Percentiles rank a stretch among this genome's conserved stretches.
phyloP scores from a whole-genome alignment of 1,140 invertebrate species.

The Danaus plexippus region DNA sequence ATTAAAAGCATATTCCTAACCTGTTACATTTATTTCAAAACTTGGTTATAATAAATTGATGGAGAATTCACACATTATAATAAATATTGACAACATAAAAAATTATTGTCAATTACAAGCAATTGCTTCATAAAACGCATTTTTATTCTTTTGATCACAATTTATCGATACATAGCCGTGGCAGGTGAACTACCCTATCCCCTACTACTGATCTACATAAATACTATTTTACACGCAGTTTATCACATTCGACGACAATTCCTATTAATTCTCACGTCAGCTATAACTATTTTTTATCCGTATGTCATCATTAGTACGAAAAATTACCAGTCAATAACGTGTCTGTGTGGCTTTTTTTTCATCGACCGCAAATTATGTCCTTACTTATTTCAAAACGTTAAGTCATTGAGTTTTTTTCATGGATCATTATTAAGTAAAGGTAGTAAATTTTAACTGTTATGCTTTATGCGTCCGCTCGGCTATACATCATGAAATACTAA shows the following conservation, averaged over 20 bases:
- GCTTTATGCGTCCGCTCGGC: too few relatives aligned
- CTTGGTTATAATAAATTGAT: slow-evolving; percentile 3
- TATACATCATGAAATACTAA: too few relatives aligned
- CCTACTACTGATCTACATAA: slow-evolving; percentile 8
- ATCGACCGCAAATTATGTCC: slow-evolving; percentile 32
- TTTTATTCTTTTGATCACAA: slow-evolving; percentile 6
- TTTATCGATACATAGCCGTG: slow-evolving; percentile 5
- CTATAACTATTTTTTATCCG: slow-evolving; percentile 42
- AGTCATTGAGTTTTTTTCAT: slow-evolving; percentile 35
- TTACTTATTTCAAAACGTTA: slow-evolving; percentile 32
- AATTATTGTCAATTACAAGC: background rate
- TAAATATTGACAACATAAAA: slow-evolving; percentile 6
- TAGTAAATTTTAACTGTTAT: too few relatives aligned
- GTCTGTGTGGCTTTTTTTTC: slow-evolving; percentile 25
- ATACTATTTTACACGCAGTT: slow-evolving; percentile 33
- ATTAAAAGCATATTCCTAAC: slow-evolving; percentile 15
- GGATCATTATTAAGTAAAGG: too few relatives aligned
- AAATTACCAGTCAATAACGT: slow-evolving; percentile 38
- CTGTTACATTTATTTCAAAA: slow-evolving; percentile 16
- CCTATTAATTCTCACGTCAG: slow-evolving; percentile 50
- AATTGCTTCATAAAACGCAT: slow-evolving; percentile 20
- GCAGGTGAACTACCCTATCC: slow-evolving; percentile 26
- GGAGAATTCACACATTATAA: slow-evolving; percentile 3
- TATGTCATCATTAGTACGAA: slow-evolving; percentile 53
- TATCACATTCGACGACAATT: slow-evolving; percentile 45